Evolutionary conservation across 2,888 invertebrate species (phyloP), one percentile per base, ranked within the genome.

Genomic region (Norana najaformis): DNA sequence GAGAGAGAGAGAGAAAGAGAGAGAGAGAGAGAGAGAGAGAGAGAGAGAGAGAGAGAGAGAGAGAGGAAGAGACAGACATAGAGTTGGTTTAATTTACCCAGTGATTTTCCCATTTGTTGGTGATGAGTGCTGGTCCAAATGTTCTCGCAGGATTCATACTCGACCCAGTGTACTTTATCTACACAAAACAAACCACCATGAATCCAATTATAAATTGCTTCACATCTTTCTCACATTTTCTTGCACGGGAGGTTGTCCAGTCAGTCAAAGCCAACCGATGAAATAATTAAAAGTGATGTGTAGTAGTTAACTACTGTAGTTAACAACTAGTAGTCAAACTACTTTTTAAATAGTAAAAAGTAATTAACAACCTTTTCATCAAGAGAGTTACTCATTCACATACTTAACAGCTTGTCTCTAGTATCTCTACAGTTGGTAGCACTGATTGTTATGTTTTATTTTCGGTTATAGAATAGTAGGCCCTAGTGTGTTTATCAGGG

Each of bases 91-190:
- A 23, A 85, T 37, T 85, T 37, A 97, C 97, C 98, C 98, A 98
- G 93, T 98, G 98, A 93, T 97, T 95, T 8, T 95, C 95, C 97
- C 97, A 98, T 53, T 95, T 95, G 91, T 96, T 96, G 92, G 96
- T 96, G 90, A 98, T 96, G 39, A 97, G 96, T 5, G 98, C 97
- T 0, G 97, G 97, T 91, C 98, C 98, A 93, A 98, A 96, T 91
- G 97, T 97, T 91, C 98, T 96, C 0, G 98, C 98, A 0, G 98
- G 98, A 95, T 98, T 98, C 98, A 98, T 98, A 93, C 98, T 97
- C 83, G 97, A 96, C 85, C 98, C 97, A 16, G 98, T 98, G 92
- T 96, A 96, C 91, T 95, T 95, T 90, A 96, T 96, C 96, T 96
- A 94, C 16, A 88, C 30, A 39, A 38, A 11, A 13, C 30, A 0